A percentile compares a stretch with the other conserved stretches of the same genome.
Conservation (phyloP, 2,888 invertebrate genomes). For the Myopa testacea region DNA sequence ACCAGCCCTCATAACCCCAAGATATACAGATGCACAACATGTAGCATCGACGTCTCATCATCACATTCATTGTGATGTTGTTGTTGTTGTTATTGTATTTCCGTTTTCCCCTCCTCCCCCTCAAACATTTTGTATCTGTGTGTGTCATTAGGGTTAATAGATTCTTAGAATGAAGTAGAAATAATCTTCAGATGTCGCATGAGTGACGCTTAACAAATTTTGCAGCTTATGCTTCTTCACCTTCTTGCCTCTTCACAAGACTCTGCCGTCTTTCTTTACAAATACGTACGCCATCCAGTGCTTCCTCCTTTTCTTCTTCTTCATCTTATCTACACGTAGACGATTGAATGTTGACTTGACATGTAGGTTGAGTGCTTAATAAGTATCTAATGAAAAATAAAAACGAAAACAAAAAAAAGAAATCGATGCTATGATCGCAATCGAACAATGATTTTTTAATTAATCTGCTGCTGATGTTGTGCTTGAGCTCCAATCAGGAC, state of each 20-base stretch:
- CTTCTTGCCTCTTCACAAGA: neutral
- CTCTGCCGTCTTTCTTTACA: neutral
- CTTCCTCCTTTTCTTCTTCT: slow-evolving; percentile 1
- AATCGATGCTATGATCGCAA: neutral
- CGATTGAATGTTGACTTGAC: neutral
- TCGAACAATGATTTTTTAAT: too few species aligned
- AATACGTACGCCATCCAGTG: neutral
- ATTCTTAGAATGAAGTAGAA: slow-evolving; percentile 40
- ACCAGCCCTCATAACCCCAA: neutral
- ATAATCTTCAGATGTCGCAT: slow-evolving; percentile 27
- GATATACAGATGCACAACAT: neutral
- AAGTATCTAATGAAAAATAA: neutral
- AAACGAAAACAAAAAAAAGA: neutral
- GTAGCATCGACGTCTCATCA: neutral
- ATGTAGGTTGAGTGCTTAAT: slow-evolving; percentile 20
- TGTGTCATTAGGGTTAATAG: slow-evolving; percentile 45
- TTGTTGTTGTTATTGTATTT: neutral
- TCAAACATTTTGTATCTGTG: neutral
- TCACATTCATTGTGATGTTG: neutral
- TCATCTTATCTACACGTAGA: neutral
- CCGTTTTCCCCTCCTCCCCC: neutral
- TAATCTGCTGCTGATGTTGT: neutral
- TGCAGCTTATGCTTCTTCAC: slow-evolving; percentile 2
- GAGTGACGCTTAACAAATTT: slow-evolving; percentile 32
- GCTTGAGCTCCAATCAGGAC: neutral